These are phyloP conservation scores for Cyrtonyx montezumae DNA, from an alignment of 2,113 vertebrate genomes.

Conservation along the genomic window DNA sequence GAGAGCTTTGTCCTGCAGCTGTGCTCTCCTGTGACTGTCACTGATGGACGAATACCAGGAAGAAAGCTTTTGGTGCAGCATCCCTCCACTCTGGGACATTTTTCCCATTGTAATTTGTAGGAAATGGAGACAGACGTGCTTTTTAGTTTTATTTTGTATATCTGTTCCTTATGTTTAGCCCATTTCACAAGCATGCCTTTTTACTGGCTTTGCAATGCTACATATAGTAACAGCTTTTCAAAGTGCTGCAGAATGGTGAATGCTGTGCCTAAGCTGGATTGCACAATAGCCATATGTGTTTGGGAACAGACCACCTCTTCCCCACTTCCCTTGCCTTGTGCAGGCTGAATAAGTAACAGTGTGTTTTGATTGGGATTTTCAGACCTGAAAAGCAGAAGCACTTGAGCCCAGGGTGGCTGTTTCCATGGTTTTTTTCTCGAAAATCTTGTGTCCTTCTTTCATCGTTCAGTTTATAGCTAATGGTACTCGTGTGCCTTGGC, in stretches of 20 bases:
- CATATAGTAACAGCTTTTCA: neutral
- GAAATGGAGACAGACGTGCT: neutral
- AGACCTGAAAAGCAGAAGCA: neutral
- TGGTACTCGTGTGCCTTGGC: neutral
- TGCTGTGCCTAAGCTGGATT: neutral
- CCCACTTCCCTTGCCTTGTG: neutral
- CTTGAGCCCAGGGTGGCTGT: neutral
- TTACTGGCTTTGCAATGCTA: neutral
- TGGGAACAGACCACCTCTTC: neutral
- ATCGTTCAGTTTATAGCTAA: neutral
- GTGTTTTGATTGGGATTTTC: neutral
- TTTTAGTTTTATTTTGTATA: neutral
- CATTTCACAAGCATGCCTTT: neutral
- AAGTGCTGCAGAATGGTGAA: neutral
- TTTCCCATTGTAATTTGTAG: neutral
- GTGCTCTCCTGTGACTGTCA: neutral
- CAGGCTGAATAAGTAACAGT: neutral
- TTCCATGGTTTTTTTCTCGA: neutral
- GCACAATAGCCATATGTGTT: neutral
- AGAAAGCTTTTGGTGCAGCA: neutral
- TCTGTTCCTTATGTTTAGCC: neutral
- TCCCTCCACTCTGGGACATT: neutral
- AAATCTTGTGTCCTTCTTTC: neutral
- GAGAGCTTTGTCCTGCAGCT: neutral
- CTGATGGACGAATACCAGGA: neutral